phyloP scores from a whole-genome alignment of 2,797 vertebrate genomes.

The Apodemus agrarius region DNA sequence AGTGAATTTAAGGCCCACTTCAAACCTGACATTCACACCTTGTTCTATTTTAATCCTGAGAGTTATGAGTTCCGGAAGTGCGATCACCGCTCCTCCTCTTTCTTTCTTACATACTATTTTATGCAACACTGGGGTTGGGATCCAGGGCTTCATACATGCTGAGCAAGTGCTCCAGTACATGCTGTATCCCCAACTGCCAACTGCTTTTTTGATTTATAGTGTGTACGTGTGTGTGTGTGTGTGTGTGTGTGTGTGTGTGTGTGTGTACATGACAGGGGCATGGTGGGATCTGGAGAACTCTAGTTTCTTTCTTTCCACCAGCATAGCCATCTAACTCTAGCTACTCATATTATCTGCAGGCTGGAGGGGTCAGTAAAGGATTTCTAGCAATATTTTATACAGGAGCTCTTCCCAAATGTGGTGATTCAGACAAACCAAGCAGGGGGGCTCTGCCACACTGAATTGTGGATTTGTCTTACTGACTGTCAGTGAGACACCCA shows the following conservation, averaged over 20 bases:
- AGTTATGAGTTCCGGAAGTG: neutral
- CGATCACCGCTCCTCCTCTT: neutral
- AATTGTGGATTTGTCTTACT: neutral
- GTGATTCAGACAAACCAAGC: conserved; percentile 13
- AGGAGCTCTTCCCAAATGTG: conserved; percentile 10
- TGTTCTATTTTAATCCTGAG: conserved; percentile 38
- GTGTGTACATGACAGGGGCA: no score
- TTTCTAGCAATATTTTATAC: conserved; percentile 44
- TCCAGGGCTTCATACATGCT: neutral
- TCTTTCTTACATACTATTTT: neutral
- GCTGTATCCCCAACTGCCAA: neutral
- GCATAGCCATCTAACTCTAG: neutral
- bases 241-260: neutral
- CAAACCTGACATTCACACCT: neutral
- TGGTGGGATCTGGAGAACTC: neutral
- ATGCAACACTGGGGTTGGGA: neutral
- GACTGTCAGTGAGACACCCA: neutral
- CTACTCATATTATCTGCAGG: neutral
- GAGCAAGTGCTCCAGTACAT: neutral
- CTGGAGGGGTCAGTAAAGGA: neutral
- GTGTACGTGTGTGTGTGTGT: no score
- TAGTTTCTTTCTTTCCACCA: neutral
- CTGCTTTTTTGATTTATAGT: neutral
- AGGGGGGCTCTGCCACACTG: neutral
- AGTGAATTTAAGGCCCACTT: neutral